Percentiles rank a stretch among this genome's conserved stretches.
Conservation (phyloP, 2,888 invertebrate genomes). For the Nomada ruficornis region DNA sequence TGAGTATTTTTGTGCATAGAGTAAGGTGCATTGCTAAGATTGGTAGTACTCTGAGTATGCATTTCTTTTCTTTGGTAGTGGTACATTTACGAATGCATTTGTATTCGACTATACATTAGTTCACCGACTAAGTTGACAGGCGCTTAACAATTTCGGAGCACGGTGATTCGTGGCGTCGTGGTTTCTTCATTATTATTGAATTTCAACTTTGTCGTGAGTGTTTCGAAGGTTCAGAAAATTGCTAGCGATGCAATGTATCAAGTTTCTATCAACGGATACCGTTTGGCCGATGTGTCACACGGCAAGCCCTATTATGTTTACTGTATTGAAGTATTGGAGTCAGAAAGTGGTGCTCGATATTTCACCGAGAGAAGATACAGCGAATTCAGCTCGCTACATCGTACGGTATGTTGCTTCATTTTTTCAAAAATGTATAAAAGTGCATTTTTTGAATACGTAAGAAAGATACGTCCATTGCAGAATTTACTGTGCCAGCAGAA, state of each 20-base stretch:
- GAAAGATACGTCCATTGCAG: not conserved
- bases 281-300: constrained; percentile 82
- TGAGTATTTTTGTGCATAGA: not conserved
- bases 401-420: constrained; percentile 83
- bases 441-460: not conserved
- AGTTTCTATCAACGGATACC: constrained; percentile 83
- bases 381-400: constrained; percentile 86
- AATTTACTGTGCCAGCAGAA: too few species aligned
- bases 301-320: constrained; percentile 85
- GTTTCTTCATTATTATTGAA: not conserved
- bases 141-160: not conserved
- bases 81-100: constrained; percentile 9
- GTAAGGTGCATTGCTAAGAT: not conserved
- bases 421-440: too few species aligned
- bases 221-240: constrained; percentile 49
- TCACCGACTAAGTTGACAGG: constrained; percentile 21
- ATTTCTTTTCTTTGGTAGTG: not conserved
- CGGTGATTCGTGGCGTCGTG: constrained; percentile 1
- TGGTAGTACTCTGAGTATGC: constrained; percentile 15
- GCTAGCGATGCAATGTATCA: constrained; percentile 82
- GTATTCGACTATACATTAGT: constrained; percentile 7
- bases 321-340: constrained; percentile 82
- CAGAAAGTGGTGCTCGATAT: constrained; percentile 80
- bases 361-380: constrained; percentile 86
- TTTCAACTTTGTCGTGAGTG: constrained; percentile 17